Evolutionary conservation across 2,797 vertebrate species (phyloP), one percentile per base, ranked within the genome.

Genomic region (Mormyrus hasselquistii): DNA sequence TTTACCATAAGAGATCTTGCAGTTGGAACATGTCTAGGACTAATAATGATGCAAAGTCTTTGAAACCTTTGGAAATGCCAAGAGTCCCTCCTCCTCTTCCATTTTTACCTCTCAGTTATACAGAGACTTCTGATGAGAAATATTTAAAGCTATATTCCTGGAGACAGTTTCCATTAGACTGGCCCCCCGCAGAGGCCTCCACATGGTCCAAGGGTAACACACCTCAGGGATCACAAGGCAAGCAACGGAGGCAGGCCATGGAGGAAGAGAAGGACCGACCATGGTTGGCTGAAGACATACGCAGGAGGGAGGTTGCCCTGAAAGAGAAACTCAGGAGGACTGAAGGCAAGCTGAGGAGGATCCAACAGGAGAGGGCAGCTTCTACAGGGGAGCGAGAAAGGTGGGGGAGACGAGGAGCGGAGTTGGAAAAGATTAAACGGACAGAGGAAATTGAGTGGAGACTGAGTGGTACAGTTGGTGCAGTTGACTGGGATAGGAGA

Each of bases 271-370:
- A 92, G 88, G 93, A 93, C 1, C 90, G 93, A 84, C 87, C 16
- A 82, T 92, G 69, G 29, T 88, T 97, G 91, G 92, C 93, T 88
- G 92, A 93, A 65, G 93, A 94, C 91, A 97, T 97, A 92, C 91
- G 89, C 76, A 95, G 91, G 90, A 96, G 96, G 91, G 90, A 97
- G 91, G 91, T 90, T 0, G 90, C 96, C 16, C 93, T 98, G 1
- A 92, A 91, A 88, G 94, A 96, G 90, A 98, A 97, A 91, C 92
- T 98, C 88, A 93, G 88, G 90, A 96, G 93, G 86, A 93, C 95
- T 7, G 94, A 94, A 49, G 94, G 96, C 88, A 93, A 92, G 19
- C 89, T 97, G 69, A 93, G 94, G 89, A 95, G 94, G 89, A 95
- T 96, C 44, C 95, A 95, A 90, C 94, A 88, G 86, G 94, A 94